Evolutionary conservation across 2,888 invertebrate species (phyloP), one percentile per base, ranked within the genome.

Genomic region (Latrodectus elegans): DNA sequence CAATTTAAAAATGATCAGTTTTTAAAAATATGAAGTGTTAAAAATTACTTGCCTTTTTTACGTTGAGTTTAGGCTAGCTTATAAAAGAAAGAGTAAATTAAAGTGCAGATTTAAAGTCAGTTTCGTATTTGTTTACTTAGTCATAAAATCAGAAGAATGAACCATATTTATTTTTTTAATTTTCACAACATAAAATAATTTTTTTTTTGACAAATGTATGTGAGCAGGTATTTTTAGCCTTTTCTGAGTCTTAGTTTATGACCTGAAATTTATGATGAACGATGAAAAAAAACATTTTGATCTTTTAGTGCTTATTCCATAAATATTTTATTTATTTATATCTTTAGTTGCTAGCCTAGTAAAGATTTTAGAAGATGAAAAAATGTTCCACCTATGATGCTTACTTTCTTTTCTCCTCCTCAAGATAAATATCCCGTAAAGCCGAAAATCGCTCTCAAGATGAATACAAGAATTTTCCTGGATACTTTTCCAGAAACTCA

Each of bases 401-500:
- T 60, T 60, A 60, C 60, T 60, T 60, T 60, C 60, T 60, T 76
- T 76, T 52, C 52, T 76, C 49, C 49, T 51, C n/a, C 6, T n/a
- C 12, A 64, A 76, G 64, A 76, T 76, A 76, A 76, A 76, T 76
- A 67, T 76, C 76, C 76, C 52, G 52, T 65, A 65, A 64, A 67
- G 76, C 65, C 65, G 9, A 76, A 65, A 26, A 67, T 76, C 64
- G 51, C 76, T 22, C 49, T 76, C 49, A 67, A 76, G 67, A 76
- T 76, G 76, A 76, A 76, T 76, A 67, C 51, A n/a, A 76, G 67
- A 76, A 76, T 67, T 76, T 76, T 49, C 76, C n/a, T 67, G 51
- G 52, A 76, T 67, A 67, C 60, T 60, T 60, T 60, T 60, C n/a
- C n/a, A 15, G 14, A 12, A 12, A 12, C 14, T n/a, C 60, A 60